Evolutionary conservation across 2,113 vertebrate genomes (phyloP).

Genomic region (Cnemophilus loriae): DNA sequence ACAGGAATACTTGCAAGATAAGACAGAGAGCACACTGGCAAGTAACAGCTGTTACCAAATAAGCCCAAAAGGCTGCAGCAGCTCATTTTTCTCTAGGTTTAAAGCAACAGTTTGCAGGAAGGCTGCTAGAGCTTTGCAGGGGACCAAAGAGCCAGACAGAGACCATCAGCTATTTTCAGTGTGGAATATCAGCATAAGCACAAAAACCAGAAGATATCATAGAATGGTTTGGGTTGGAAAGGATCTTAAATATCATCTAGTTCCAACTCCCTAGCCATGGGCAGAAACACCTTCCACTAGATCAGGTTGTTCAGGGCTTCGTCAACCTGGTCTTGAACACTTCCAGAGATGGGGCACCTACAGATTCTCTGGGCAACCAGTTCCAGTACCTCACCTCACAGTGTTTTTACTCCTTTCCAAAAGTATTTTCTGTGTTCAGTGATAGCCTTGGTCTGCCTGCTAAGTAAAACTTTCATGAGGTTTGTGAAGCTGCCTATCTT

Average conservation of each 20-base stretch:
- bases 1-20: not conserved
- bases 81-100: not conserved
- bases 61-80: not conserved
- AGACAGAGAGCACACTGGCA: not conserved
- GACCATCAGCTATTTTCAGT: not conserved
- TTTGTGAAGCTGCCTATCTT: not conserved
- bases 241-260: not conserved
- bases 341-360: not conserved
- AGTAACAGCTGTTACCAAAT: not conserved
- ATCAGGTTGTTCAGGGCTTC: not conserved
- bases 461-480: not conserved
- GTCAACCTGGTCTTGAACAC: not conserved
- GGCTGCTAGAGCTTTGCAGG: not conserved
- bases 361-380: not conserved
- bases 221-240: not conserved
- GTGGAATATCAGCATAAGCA: not conserved
- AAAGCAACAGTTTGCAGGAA: not conserved
- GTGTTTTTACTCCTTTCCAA: not conserved
- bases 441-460: not conserved
- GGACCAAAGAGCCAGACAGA: not conserved
- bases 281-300: not conserved
- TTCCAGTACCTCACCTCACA: not conserved
- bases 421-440: not conserved
- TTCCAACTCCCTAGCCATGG: not conserved
- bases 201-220: not conserved